These are phyloP conservation scores for Struthidea cinerea DNA, from an alignment of 2,113 vertebrate species.

Conservation along the genomic window DNA sequence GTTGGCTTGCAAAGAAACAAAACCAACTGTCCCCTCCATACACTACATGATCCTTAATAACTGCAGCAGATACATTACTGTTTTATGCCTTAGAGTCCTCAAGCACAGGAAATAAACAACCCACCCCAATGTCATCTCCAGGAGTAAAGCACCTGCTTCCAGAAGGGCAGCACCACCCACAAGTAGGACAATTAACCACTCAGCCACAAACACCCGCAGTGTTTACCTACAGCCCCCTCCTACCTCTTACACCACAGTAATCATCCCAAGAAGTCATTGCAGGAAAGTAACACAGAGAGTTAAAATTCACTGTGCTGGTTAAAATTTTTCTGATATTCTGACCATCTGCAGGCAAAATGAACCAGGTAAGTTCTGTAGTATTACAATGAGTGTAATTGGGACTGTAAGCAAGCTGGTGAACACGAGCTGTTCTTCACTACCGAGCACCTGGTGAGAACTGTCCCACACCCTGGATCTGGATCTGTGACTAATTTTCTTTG, in stretches of 20 bases:
- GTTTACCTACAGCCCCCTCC: background rate
- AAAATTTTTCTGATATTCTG: background rate
- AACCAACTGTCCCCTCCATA: background rate
- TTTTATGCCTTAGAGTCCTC: background rate
- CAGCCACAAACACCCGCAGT: background rate
- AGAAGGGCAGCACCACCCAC: background rate
- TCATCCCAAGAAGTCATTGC: background rate
- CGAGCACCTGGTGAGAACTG: rapidly evolving
- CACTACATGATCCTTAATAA: background rate
- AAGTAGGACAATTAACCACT: background rate
- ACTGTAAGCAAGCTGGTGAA: background rate
- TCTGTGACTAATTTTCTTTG: background rate
- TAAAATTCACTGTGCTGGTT: background rate
- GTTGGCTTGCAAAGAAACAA: background rate
- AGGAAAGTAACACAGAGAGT: background rate
- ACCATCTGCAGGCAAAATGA: background rate
- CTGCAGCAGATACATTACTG: background rate
- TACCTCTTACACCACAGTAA: background rate
- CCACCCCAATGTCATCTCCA: background rate
- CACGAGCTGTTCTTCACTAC: background rate
- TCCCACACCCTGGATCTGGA: background rate
- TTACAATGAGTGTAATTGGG: background rate
- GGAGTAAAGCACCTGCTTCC: background rate
- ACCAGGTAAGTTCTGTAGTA: background rate
- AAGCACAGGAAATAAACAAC: background rate